These are phyloP conservation scores for Ophioderma brevispina DNA, from an alignment of 35 echinoderm and acorn worm genomes.

Conservation along the genomic window DNA sequence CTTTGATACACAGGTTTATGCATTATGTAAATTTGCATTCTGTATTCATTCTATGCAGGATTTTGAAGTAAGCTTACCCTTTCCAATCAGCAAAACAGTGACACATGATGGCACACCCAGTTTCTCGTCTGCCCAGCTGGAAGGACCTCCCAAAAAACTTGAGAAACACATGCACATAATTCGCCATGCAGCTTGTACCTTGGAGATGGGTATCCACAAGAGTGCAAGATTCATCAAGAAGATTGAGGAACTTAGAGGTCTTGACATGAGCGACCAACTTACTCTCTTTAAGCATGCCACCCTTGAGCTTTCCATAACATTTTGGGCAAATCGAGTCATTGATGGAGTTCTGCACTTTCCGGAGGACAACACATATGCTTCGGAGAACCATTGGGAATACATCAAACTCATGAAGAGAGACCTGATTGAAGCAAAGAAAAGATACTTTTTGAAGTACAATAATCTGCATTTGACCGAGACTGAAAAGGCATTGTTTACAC, in stretches of 20 bases:
- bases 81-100: background rate
- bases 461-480: constrained; percentile 29
- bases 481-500: constrained; percentile 60
- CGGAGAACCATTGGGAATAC: background rate
- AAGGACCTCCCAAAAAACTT: constrained; percentile 47
- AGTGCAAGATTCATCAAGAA: constrained; percentile 62
- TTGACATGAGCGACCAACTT: constrained; percentile 46
- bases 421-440: constrained; percentile 5
- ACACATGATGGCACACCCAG: background rate
- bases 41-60: too few relatives aligned
- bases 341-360: constrained; percentile 29
- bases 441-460: constrained; percentile 38
- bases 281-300: constrained; percentile 53
- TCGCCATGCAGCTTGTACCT: constrained; percentile 24
- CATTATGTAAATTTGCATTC: too few relatives aligned
- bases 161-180: constrained; percentile 37
- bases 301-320: constrained; percentile 28
- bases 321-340: background rate
- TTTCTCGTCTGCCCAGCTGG: constrained; percentile 10
- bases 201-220: constrained; percentile 64
- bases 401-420: background rate
- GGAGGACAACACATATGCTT: constrained; percentile 62
- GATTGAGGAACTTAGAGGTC: constrained; percentile 16
- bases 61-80: background rate
- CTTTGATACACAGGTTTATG: too few relatives aligned